A percentile compares a stretch with the other conserved stretches of the same genome.
Conservation (phyloP, 2,888 invertebrate genomes). For the Cataglyphis livida region DNA sequence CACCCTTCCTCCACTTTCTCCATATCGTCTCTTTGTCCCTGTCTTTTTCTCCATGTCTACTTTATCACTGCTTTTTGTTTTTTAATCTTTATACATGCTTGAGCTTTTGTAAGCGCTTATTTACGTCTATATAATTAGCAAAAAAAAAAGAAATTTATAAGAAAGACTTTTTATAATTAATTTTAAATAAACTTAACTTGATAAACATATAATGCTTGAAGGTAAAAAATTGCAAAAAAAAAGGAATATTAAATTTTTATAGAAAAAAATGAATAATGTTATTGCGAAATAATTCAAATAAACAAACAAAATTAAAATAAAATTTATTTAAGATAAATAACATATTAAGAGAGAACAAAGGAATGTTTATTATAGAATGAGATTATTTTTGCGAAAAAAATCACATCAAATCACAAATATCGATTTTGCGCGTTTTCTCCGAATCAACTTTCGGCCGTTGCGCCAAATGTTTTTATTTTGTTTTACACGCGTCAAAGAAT, state of each 20-base stretch:
- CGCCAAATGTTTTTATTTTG: slow-evolving; percentile 60
- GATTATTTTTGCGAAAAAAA: not conserved
- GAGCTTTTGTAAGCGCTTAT: not conserved
- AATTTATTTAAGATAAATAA: not conserved
- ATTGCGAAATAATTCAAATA: not conserved
- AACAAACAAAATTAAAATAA: not conserved
- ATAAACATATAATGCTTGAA: not conserved
- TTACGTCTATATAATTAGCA: slow-evolving; percentile 11
- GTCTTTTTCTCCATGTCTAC: slow-evolving; percentile 39
- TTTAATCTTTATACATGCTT: not conserved
- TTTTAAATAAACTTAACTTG: not conserved
- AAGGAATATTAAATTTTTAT: not conserved
- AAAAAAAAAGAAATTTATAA: not conserved
- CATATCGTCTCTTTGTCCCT: slow-evolving; percentile 6
- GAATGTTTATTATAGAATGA: slow-evolving; percentile 13
- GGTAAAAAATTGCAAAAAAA: not conserved
- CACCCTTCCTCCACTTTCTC: slow-evolving; percentile 52
- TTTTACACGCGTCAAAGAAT: slow-evolving; percentile 71
- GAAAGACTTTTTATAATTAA: not conserved
- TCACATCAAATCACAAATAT: not conserved
- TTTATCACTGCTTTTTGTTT: slow-evolving; percentile 22
- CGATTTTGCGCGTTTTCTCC: slow-evolving; percentile 38
- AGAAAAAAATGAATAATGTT: not conserved
- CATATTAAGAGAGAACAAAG: not conserved
- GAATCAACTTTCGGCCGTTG: slow-evolving; percentile 37